Conservation (phyloP, 2,113 vertebrate species). For the Labeo rohita region DNA sequence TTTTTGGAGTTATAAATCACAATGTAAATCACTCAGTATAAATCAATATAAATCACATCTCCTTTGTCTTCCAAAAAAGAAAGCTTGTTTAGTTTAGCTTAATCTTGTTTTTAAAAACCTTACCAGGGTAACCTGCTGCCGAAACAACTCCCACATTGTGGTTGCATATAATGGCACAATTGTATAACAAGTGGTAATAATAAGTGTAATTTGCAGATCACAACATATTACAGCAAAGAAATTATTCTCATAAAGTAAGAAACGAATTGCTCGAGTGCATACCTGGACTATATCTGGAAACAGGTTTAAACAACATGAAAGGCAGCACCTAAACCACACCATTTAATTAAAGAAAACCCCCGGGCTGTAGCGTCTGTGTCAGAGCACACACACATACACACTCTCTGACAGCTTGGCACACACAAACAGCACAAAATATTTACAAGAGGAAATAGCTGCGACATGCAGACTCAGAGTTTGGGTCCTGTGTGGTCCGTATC, state of each 20-base stretch:
- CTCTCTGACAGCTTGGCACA: slow-evolving; percentile 56
- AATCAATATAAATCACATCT: not conserved
- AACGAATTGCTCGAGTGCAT: slow-evolving; percentile 38
- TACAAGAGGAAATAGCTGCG: slow-evolving; percentile 70
- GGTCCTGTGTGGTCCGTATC: slow-evolving; percentile 68
- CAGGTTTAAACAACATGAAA: slow-evolving; percentile 70
- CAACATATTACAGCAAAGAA: slow-evolving; percentile 49
- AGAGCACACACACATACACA: slow-evolving; percentile 31
- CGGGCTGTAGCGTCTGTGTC: slow-evolving; percentile 46
- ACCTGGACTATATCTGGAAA: slow-evolving; percentile 59
- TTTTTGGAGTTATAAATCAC: not conserved
- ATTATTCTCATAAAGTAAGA: slow-evolving; percentile 41
- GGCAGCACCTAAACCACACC: slow-evolving; percentile 48
- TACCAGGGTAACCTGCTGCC: not conserved
- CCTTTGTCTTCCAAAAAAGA: not conserved
- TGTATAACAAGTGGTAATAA: not conserved
- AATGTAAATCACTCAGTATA: not conserved
- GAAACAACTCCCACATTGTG: not conserved
- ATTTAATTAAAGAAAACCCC: slow-evolving; percentile 60
- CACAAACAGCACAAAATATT: slow-evolving; percentile 62
- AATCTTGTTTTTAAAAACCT: not conserved
- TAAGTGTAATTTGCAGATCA: slow-evolving; percentile 34
- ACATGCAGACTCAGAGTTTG: slow-evolving; percentile 49
- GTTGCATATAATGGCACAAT: not conserved
- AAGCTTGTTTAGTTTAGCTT: not conserved